These are phyloP conservation scores for Agelas oroides DNA, from an alignment of 37 sponge, comb jelly and placozoan genomes.

Conservation along the genomic window DNA sequence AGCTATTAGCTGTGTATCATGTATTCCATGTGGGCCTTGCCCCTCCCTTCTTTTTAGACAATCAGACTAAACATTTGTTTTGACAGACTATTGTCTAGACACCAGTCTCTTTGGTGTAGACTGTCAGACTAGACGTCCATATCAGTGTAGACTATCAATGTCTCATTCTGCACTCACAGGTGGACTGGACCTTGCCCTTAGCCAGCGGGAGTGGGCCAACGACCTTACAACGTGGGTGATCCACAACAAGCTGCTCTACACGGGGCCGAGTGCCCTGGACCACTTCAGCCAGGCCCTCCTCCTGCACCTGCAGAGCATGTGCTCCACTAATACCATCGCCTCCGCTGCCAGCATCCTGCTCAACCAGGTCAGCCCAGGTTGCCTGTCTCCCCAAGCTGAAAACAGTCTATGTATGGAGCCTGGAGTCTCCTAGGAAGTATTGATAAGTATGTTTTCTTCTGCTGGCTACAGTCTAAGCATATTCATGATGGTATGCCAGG, in stretches of 20 bases:
- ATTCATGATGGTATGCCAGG: too few species aligned
- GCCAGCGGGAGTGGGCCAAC: slow-evolving; percentile 81
- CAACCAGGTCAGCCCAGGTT: slow-evolving; percentile 30
- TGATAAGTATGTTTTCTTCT: too few species aligned
- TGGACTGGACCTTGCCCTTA: slow-evolving; percentile 39
- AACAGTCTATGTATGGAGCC: too few species aligned
- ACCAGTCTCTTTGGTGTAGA: background rate
- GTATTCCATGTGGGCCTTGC: background rate
- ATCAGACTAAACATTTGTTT: background rate
- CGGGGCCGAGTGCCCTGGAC: slow-evolving; percentile 60
- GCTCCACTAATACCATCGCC: slow-evolving; percentile 48
- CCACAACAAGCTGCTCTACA: slow-evolving; percentile 78
- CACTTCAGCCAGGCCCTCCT: slow-evolving; percentile 75
- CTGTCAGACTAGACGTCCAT: background rate
- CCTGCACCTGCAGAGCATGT: slow-evolving; percentile 72
- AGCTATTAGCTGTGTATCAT: background rate
- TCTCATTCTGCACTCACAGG: too few species aligned
- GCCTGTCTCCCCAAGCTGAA: too few species aligned
- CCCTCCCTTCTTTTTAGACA: background rate
- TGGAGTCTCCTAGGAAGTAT: too few species aligned
- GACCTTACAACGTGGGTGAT: slow-evolving; percentile 89
- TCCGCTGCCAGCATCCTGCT: slow-evolving; percentile 64
- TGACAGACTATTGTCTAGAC: too few species aligned
- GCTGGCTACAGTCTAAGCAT: too few species aligned
- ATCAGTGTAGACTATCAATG: too few species aligned